Conservation (phyloP, 2,888 invertebrate genomes). For the Himalopsyche tibetana region DNA sequence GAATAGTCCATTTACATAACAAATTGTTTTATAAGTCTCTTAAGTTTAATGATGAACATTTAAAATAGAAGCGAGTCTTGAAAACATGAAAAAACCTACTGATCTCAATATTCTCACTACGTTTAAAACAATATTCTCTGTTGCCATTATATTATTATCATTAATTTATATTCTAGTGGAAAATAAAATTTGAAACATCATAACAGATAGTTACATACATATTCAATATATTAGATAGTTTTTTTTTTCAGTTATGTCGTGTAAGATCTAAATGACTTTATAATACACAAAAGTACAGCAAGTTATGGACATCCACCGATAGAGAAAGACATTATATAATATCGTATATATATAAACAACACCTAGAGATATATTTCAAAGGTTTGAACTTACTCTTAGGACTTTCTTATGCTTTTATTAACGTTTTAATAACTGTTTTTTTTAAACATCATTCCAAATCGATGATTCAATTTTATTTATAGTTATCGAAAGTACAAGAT, state of each 20-base stretch:
- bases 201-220: slow-evolving; percentile 61
- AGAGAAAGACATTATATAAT: slow-evolving; percentile 63
- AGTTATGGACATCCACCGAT: slow-evolving; percentile 63
- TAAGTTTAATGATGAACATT: slow-evolving; percentile 42
- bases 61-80: slow-evolving; percentile 46
- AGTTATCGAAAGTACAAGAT: slow-evolving; percentile 39
- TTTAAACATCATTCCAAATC: slow-evolving; percentile 27
- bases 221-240: slow-evolving; percentile 48
- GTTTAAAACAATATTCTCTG: slow-evolving; percentile 54
- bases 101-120: slow-evolving; percentile 30
- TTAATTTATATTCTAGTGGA: slow-evolving; percentile 53
- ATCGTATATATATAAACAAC: slow-evolving; percentile 62
- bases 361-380: slow-evolving; percentile 64
- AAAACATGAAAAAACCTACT: slow-evolving; percentile 46
- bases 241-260: slow-evolving; percentile 51
- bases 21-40: slow-evolving; percentile 45
- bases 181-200: slow-evolving; percentile 64
- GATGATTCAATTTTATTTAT: slow-evolving; percentile 37
- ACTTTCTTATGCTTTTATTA: slow-evolving; percentile 45
- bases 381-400: slow-evolving; percentile 58
- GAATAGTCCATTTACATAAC: slow-evolving; percentile 37
- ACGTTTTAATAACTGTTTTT: slow-evolving; percentile 45
- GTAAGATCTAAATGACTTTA: slow-evolving; percentile 60
- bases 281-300: slow-evolving; percentile 60
- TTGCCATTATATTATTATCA: slow-evolving; percentile 54